Conservation (phyloP, 2,797 vertebrate species). For the Sebastes jordani region DNA sequence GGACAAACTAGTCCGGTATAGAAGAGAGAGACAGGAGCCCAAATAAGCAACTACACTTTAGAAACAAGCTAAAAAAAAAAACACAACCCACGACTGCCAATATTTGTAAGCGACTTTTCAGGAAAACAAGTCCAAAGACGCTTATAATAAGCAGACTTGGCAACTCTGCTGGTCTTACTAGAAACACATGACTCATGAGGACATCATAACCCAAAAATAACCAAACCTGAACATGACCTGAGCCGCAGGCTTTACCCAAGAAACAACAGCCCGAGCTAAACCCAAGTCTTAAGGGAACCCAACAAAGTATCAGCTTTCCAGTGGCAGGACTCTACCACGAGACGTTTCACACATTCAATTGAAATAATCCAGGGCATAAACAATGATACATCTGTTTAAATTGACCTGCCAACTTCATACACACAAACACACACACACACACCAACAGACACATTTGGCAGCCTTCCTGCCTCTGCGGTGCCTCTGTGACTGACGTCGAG, state of each 20-base stretch:
- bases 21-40: too few relatives aligned
- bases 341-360: not conserved
- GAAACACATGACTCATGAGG: too few relatives aligned
- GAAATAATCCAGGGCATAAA: conserved; percentile 26
- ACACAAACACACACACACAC: not conserved
- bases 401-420: conserved; percentile 30
- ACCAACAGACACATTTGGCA: conserved; percentile 4
- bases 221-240: not conserved
- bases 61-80: too few relatives aligned
- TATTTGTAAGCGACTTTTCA: too few relatives aligned
- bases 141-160: too few relatives aligned
- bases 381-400: conserved; percentile 38
- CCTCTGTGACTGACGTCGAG: conserved; percentile 49
- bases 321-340: not conserved
- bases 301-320: conserved; percentile 1
- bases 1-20: too few relatives aligned
- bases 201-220: not conserved
- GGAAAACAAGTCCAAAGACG: too few relatives aligned
- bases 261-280: not conserved
- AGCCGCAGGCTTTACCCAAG: not conserved
- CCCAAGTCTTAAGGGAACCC: not conserved
- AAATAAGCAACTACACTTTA: too few relatives aligned
- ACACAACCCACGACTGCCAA: accelerated
- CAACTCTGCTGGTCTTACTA: too few relatives aligned
- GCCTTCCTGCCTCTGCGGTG: conserved; percentile 23